Base-by-base conservation (phyloP, 2,113 vertebrate species). In the Hydropotes inermis region DNA sequence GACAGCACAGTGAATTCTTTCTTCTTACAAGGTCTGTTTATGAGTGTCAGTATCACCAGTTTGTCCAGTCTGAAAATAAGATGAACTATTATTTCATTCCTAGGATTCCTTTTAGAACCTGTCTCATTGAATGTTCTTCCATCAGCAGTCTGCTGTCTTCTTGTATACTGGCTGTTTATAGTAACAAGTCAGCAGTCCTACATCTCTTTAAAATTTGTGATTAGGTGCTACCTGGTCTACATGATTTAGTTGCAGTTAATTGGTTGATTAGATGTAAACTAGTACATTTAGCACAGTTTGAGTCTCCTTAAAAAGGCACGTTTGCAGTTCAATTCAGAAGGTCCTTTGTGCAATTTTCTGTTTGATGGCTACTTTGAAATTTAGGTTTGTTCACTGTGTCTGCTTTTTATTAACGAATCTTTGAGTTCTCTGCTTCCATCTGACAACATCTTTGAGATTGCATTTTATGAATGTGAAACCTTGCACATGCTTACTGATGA, bases 391-490 rank as follows among this genome's bases (percentile, higher is more conserved):
- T 97, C 30, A 57, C 57, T 21, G 0, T 89, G 70, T 15, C 17
- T 58, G 27, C 57, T 97, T 95, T 89, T 83, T 60, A 88, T 97
- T 94, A 70, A 52, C 52, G 78, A 93, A 52, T 93, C 61, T 97
- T 95, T 91, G 79, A 87, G 85, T 93, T 93, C 43, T 97, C 70
- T 79, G 16, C 87, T 84, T 97, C 76, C 55, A 47, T 78, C 21
- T 91, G 87, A 97, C 27, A 91, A 82, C 67, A 79, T 97, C 54
- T 97, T 95, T 96, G 83, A 94, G 54, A 84, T 81, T 97, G 64
- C 25, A 90, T 97, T 98, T 95, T 97, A 85, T 96, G 78, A 98
- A 95, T 95, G 81, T 67, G 92, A 96, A 97, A 85, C 28, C 23
- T 91, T 95, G 30, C 39, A 84, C 50, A 93, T 90, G 50, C 93